Evolutionary conservation across 2,797 vertebrate species (phyloP).

Genomic region (Arctocebus calabarensis): DNA sequence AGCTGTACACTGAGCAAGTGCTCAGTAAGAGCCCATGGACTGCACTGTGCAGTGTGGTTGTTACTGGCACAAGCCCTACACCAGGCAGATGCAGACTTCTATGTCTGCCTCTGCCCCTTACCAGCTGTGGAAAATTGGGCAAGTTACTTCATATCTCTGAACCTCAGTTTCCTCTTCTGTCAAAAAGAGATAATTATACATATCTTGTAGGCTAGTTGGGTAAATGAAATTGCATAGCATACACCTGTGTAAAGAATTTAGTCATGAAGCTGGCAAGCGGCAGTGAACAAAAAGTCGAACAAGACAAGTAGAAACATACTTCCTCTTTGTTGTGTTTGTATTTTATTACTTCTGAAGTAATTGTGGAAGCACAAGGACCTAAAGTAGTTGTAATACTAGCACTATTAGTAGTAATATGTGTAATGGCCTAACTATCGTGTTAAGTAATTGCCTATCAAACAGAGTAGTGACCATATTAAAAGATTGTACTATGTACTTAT

Average conservation of each 20-base stretch:
- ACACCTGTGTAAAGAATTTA: neutral
- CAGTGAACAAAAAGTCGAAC: neutral
- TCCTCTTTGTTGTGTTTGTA: neutral
- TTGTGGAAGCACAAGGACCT: neutral
- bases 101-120: neutral
- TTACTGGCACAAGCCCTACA: accelerated
- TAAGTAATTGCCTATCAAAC: neutral
- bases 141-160: conserved; percentile 45
- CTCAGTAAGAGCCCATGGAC: neutral
- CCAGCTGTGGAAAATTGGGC: neutral
- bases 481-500: neutral
- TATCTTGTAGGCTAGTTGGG: neutral
- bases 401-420: neutral
- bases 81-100: neutral
- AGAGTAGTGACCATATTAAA: neutral
- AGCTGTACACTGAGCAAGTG: neutral
- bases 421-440: neutral
- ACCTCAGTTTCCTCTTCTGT: conserved; percentile 23
- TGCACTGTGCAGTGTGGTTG: accelerated
- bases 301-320: neutral
- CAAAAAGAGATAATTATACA: conserved; percentile 42
- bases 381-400: neutral
- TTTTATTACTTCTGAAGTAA: neutral
- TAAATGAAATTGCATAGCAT: neutral
- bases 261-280: neutral